phyloP scores from a whole-genome alignment of 2,888 invertebrate genomes.

The Protula sp. region DNA sequence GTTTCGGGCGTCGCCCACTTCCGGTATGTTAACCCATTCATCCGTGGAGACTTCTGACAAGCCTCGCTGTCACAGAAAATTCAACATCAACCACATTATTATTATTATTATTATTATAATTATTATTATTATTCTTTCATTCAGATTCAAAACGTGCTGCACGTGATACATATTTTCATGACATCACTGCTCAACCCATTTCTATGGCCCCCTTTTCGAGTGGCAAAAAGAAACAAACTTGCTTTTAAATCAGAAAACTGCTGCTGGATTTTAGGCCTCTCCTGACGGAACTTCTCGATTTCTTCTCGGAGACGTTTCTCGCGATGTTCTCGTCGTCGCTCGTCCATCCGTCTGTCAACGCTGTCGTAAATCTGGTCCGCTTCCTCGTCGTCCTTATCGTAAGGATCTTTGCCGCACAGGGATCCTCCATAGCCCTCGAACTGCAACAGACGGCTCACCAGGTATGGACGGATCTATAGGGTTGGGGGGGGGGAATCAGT shows the following conservation, averaged over 20 bases:
- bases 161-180: too few species aligned
- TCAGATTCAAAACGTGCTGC: too few species aligned
- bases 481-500: too few species aligned
- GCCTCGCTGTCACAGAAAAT: constrained; percentile 45
- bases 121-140: too few species aligned
- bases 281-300: constrained; percentile 94
- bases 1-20: constrained; percentile 98
- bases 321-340: constrained; percentile 94
- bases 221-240: too few species aligned
- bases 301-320: constrained; percentile 62
- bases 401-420: constrained; percentile 98
- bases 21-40: constrained; percentile 95
- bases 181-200: too few species aligned
- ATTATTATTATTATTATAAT: neutral
- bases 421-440: constrained; percentile 99
- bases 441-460: constrained; percentile 29
- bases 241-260: constrained; percentile 94
- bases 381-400: constrained; percentile 99
- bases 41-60: constrained; percentile 69
- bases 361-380: constrained; percentile 98
- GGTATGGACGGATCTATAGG: too few species aligned
- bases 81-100: neutral
- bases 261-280: constrained; percentile 97
- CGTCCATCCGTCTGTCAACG: constrained; percentile 98
- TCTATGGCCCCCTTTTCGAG: too few species aligned